Percentiles rank a stretch among this genome's conserved stretches.
Evolutionary conservation across 2,797 vertebrate species (phyloP).

Genomic region (Falco naumanni): DNA sequence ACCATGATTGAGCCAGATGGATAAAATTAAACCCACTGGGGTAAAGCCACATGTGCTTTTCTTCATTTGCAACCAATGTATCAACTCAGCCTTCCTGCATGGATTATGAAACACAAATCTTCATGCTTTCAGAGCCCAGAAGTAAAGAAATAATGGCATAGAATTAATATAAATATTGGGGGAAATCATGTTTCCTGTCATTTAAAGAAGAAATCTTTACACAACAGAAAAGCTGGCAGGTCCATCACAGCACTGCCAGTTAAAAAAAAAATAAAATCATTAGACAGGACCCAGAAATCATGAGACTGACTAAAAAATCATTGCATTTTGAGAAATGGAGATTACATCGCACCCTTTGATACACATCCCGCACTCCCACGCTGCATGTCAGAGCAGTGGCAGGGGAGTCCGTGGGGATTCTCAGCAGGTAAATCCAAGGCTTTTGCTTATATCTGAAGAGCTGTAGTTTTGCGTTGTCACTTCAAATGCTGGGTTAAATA

Average conservation of each 20-base stretch:
- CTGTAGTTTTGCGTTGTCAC: neutral
- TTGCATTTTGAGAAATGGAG: neutral
- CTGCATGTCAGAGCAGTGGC: neutral
- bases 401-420: fast-evolving
- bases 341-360: neutral
- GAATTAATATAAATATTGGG: slow-evolving; percentile 56
- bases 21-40: slow-evolving; percentile 57
- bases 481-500: neutral
- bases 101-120: slow-evolving; percentile 48
- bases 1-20: slow-evolving; percentile 52
- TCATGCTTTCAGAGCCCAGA: slow-evolving; percentile 26
- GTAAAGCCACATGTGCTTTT: slow-evolving; percentile 52
- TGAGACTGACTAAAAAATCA: neutral
- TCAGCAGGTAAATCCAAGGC: neutral
- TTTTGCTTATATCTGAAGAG: neutral
- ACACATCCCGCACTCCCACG: fast-evolving
- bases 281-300: neutral
- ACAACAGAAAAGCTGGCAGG: neutral
- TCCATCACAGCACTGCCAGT: neutral
- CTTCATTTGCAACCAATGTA: slow-evolving; percentile 64
- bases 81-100: slow-evolving; percentile 42
- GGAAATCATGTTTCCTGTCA: neutral
- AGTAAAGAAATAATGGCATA: slow-evolving; percentile 46
- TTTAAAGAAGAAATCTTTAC: slow-evolving; percentile 35
- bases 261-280: neutral